phyloP scores from a whole-genome alignment of 2,888 invertebrate genomes.

The Chalcosyrphus nemorum region DNA sequence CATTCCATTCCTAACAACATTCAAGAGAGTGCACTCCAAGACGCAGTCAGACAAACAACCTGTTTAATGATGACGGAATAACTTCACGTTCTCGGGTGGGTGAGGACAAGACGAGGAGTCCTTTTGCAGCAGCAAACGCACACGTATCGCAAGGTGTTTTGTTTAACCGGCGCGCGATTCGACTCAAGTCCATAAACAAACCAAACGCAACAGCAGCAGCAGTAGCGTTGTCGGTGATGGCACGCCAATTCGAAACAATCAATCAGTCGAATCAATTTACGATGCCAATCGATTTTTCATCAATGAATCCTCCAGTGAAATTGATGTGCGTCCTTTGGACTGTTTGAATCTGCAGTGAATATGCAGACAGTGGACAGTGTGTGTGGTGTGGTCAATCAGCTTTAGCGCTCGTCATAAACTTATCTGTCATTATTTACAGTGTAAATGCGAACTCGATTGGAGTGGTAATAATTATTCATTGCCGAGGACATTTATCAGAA shows the following conservation, averaged over 20 bases:
- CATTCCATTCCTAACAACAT: constrained; percentile 41
- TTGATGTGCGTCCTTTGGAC: constrained; percentile 58
- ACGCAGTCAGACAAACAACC: constrained; percentile 37
- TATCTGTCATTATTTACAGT: constrained; percentile 62
- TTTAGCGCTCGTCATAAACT: constrained; percentile 49
- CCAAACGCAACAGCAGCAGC: constrained; percentile 31
- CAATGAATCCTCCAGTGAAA: constrained; percentile 69
- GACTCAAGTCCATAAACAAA: constrained; percentile 62
- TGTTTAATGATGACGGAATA: constrained; percentile 52
- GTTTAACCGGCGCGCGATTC: constrained; percentile 41
- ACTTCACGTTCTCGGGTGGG: constrained; percentile 56
- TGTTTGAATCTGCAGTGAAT: constrained; percentile 48
- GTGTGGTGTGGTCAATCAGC: constrained; percentile 51
- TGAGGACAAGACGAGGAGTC: too few relatives aligned
- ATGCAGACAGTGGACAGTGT: constrained; percentile 44
- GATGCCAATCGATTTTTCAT: constrained; percentile 73
- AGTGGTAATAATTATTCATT: constrained; percentile 39
- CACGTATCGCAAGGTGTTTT: constrained; percentile 62
- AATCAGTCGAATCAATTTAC: constrained; percentile 73
- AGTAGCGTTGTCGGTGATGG: constrained; percentile 63
- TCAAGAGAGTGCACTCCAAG: constrained; percentile 33
- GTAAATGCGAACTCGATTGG: background rate
- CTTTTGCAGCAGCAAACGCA: constrained; percentile 48
- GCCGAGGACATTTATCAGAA: constrained; percentile 42
- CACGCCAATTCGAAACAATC: constrained; percentile 71